Evolutionary conservation across 2,113 vertebrate species (phyloP).

Genomic region (Mustelus asterias): DNA sequence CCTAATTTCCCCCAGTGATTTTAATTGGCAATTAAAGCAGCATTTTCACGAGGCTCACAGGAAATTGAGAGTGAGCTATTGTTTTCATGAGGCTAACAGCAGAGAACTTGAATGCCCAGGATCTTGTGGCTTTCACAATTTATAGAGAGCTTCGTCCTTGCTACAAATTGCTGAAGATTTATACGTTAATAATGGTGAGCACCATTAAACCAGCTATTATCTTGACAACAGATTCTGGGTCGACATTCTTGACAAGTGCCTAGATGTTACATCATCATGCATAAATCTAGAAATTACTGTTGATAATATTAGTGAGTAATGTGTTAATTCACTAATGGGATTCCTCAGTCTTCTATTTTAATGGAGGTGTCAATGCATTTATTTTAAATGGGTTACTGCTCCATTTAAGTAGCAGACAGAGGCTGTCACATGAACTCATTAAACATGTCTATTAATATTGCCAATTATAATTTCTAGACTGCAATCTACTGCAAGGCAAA

Average conservation of each 20-base stretch:
- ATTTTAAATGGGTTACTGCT: not conserved
- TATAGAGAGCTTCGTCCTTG: not conserved
- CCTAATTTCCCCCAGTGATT: not conserved
- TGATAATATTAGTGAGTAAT: not conserved
- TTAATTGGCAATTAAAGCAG: slow-evolving; percentile 18
- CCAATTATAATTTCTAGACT: not conserved
- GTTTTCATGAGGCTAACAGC: not conserved
- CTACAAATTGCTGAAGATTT: not conserved
- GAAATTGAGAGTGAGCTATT: not conserved
- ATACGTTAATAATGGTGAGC: not conserved
- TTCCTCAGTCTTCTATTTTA: not conserved
- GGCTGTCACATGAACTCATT: not conserved
- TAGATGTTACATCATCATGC: not conserved
- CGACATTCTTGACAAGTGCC: not conserved
- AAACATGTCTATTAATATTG: not conserved
- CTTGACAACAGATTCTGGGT: not conserved
- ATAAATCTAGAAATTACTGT: not conserved
- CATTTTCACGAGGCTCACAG: not conserved
- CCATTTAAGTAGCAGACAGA: not conserved
- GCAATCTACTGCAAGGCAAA: not conserved
- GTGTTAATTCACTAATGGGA: slow-evolving; percentile 16
- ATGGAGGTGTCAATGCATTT: not conserved
- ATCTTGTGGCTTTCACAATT: not conserved
- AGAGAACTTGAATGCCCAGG: not conserved
- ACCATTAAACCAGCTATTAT: not conserved